phyloP scores from a whole-genome alignment of 2,113 vertebrate genomes.

The Excalfactoria chinensis region DNA sequence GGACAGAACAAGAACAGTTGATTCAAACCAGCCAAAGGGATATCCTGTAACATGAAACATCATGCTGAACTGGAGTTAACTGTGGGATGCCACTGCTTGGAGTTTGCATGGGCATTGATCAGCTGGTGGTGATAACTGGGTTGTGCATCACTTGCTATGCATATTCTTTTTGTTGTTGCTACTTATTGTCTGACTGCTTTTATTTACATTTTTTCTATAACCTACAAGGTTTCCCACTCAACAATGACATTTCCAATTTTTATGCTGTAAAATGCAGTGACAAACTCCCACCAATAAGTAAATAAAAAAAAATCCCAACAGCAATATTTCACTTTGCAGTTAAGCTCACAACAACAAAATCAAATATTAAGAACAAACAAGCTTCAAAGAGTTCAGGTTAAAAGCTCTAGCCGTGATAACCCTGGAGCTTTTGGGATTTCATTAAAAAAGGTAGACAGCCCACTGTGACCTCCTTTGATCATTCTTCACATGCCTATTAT shows the following conservation, averaged over 20 bases:
- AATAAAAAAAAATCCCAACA: not conserved
- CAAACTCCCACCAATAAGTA: not conserved
- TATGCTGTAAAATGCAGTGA: not conserved
- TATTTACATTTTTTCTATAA: not conserved
- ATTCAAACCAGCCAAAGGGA: not conserved
- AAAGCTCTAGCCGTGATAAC: not conserved
- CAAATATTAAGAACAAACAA: not conserved
- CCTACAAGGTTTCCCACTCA: not conserved
- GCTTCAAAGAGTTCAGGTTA: not conserved
- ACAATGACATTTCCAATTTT: not conserved
- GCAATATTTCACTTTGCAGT: not conserved
- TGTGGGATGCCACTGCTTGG: no score
- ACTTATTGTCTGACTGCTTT: not conserved
- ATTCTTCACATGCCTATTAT: not conserved
- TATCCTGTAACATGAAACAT: not conserved
- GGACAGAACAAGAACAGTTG: not conserved
- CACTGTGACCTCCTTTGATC: not conserved
- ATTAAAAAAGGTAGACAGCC: not conserved
- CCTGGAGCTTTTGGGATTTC: not conserved
- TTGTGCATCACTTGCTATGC: not conserved
- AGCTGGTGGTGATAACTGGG: not conserved
- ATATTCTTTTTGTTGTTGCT: not conserved
- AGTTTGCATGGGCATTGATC: no score
- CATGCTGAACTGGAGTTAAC: not conserved
- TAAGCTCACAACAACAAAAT: not conserved